These are phyloP conservation scores for Drosophila gaucha DNA, from an alignment of 2,888 invertebrate species.

Conservation along the genomic window DNA sequence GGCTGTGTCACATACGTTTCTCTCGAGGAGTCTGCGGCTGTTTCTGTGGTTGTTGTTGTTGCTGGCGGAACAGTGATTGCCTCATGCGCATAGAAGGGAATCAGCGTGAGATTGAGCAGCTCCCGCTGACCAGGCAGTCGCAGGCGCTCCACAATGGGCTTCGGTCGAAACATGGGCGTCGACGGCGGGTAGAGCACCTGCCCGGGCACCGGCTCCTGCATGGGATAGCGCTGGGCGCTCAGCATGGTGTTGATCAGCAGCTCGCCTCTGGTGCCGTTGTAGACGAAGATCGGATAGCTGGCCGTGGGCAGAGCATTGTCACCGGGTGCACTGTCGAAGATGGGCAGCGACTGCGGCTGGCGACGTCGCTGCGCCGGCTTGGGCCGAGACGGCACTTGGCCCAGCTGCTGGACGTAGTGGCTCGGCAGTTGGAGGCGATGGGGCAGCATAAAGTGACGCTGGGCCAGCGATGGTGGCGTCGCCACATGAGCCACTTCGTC, in stretches of 20 bases:
- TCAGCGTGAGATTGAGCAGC: slow-evolving; percentile 76
- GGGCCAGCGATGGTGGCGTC: slow-evolving; percentile 8
- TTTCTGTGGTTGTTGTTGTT: not conserved
- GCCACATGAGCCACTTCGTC: not conserved
- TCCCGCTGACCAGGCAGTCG: slow-evolving; percentile 52
- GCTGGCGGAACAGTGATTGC: slow-evolving; percentile 59
- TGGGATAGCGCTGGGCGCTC: slow-evolving; percentile 78
- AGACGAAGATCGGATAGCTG: slow-evolving; percentile 75
- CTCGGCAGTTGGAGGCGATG: slow-evolving; percentile 60
- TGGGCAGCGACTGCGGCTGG: slow-evolving; percentile 55
- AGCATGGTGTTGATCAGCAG: slow-evolving; percentile 82
- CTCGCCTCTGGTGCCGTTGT: slow-evolving; percentile 78
- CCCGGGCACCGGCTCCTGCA: slow-evolving; percentile 84
- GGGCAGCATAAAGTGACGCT: slow-evolving; percentile 30
- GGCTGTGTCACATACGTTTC: not conserved
- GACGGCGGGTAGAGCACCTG: slow-evolving; percentile 82
- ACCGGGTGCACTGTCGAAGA: slow-evolving; percentile 72
- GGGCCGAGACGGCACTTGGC: not conserved
- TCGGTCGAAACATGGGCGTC: slow-evolving; percentile 78
- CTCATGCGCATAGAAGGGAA: slow-evolving; percentile 83
- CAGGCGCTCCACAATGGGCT: slow-evolving; percentile 73
- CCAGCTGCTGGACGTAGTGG: slow-evolving; percentile 57
- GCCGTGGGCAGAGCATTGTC: slow-evolving; percentile 44
- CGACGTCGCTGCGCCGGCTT: slow-evolving; percentile 33
- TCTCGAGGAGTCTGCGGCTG: not conserved